Percentiles rank a stretch among this genome's conserved stretches.
Evolutionary conservation across 2,888 invertebrate species (phyloP).

Genomic region (Scaptomyza parva): DNA sequence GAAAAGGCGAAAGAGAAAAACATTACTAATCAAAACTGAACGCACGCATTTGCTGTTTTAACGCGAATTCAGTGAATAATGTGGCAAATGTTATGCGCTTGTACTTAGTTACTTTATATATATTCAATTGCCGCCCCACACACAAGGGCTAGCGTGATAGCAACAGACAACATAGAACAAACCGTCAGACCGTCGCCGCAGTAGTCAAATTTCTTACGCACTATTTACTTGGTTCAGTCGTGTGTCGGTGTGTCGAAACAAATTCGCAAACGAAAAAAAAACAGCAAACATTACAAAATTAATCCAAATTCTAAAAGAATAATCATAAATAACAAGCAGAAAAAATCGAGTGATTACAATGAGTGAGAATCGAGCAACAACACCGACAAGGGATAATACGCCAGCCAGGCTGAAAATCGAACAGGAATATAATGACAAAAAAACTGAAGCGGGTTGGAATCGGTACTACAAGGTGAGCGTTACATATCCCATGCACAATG

Average conservation of each 20-base stretch:
- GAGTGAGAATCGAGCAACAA: slow-evolving; percentile 57
- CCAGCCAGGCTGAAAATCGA: slow-evolving; percentile 62
- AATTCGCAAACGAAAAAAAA: slow-evolving; percentile 49
- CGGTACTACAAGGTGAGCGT: slow-evolving; percentile 61
- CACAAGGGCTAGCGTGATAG: slow-evolving; percentile 29
- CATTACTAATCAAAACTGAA: slow-evolving; percentile 53
- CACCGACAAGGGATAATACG: slow-evolving; percentile 52
- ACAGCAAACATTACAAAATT: slow-evolving; percentile 23
- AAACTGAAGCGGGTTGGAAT: slow-evolving; percentile 54
- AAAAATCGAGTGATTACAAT: slow-evolving; percentile 42
- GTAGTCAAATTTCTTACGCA: slow-evolving; percentile 65
- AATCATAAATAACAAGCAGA: slow-evolving; percentile 12
- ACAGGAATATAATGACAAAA: slow-evolving; percentile 67
- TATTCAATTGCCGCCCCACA: slow-evolving; percentile 26
- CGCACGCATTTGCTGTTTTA: slow-evolving; percentile 39
- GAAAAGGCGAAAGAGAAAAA: slow-evolving; percentile 44
- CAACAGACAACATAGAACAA: slow-evolving; percentile 49
- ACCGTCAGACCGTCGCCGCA: slow-evolving; percentile 52
- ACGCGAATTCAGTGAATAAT: slow-evolving; percentile 42
- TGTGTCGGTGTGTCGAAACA: slow-evolving; percentile 56
- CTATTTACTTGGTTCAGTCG: slow-evolving; percentile 52
- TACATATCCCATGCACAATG: slow-evolving; percentile 24
- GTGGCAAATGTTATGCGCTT: slow-evolving; percentile 41
- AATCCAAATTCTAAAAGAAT: slow-evolving; percentile 48
- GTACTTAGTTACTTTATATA: slow-evolving; percentile 42